Conservation (phyloP, 2,888 invertebrate species). For the Cecidostiba fungosa region DNA sequence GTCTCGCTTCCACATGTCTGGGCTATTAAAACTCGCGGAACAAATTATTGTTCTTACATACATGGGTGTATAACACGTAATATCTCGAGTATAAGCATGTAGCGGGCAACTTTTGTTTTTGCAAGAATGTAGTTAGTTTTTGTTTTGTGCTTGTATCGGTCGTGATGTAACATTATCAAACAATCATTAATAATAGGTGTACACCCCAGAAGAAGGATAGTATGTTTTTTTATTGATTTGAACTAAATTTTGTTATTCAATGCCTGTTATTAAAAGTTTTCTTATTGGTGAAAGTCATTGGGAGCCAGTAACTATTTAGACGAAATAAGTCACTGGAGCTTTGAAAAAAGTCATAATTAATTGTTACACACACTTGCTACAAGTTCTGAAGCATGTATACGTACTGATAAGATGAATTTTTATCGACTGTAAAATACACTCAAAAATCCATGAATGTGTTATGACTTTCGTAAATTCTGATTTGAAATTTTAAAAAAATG, state of each 20-base stretch:
- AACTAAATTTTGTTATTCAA: constrained; percentile 21
- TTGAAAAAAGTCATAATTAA: not conserved
- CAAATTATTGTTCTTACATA: constrained; percentile 5
- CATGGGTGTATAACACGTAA: not conserved
- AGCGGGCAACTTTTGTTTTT: not conserved
- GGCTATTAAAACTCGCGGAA: not conserved
- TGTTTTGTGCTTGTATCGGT: not conserved
- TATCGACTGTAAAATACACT: not conserved
- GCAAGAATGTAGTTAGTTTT: not conserved
- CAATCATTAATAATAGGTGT: constrained; percentile 16
- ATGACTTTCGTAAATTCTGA: not conserved
- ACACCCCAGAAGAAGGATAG: not conserved
- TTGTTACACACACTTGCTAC: constrained; percentile 3
- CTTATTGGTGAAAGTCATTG: constrained; percentile 32
- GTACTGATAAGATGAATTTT: not conserved
- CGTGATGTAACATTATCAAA: not conserved
- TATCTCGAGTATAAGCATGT: not conserved
- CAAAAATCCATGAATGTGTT: not conserved
- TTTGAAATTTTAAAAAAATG: not conserved
- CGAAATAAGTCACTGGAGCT: not conserved
- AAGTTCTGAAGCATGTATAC: not conserved
- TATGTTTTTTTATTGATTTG: not conserved
- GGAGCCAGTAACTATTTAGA: not conserved
- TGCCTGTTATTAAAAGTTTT: constrained; percentile 14
- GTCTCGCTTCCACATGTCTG: not conserved